Base-by-base conservation (phyloP, 2,888 invertebrate genomes). In the Euplagia quadripunctaria region DNA sequence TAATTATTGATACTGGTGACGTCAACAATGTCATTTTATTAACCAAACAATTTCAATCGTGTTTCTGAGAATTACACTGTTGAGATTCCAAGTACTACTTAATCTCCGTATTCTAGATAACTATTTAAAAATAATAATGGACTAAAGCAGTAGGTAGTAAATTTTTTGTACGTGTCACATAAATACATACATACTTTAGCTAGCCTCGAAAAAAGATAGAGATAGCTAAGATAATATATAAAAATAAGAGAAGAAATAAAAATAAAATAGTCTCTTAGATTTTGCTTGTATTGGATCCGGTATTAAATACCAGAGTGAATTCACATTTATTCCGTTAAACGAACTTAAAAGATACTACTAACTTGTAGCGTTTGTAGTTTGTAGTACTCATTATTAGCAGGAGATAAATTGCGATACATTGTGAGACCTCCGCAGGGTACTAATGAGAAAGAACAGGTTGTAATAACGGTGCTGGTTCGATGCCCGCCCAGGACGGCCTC, bases 401-500 rank as follows among this genome's bases (percentile, higher is more conserved):
- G 75, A 78, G 73, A 79, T 79, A 79, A 80, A 83, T 83, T 72
- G 76, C 77, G 75, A 79, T 73, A 79, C 74, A 77, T 79, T 78
- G 74, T 75, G 76, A 80, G 80, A 84, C 77, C 74, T 83, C 70
- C 79, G 76, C 76, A 74, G 78, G 76, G 77, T 78, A 74, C 79
- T 85, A 81, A 85, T 83, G 83, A 79, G 75, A 77, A 71, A 80
- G 83, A 88, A 88, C 88, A 84, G 88, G 88, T 88, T 87, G 81
- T 76, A 69, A 79, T 88, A 89, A 88, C 88, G 88, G 88, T 87
- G 83, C 79, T 75, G 71, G 85, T 86, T 88, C 86, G 86, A 86
- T 82, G 88, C 79, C 86, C 87, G 87, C 80, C 74, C 76, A 61
- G 74, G 67, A 65, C 76, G 82, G 81, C 79, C 75, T 81, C 80